Percentiles rank a stretch among this genome's conserved stretches.
Evolutionary conservation across 1,140 invertebrate genomes (phyloP).

Genomic region (Streblospio benedicti): DNA sequence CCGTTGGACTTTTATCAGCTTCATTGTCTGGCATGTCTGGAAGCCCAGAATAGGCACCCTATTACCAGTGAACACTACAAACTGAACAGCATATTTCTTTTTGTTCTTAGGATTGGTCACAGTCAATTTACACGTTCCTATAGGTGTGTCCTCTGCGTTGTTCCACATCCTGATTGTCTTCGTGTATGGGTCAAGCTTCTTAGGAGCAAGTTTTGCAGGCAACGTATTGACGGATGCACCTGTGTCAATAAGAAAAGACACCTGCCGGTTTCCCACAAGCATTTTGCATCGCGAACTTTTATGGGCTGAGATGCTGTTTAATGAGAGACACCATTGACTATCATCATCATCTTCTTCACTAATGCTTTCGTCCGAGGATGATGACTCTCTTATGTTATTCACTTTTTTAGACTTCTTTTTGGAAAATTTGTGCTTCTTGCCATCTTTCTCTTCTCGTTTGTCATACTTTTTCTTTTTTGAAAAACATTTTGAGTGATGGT

Average conservation of each 20-base stretch:
- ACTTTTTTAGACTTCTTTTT: neutral
- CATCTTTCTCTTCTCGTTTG: neutral
- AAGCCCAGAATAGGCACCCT: neutral
- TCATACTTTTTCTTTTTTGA: neutral
- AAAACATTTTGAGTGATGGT: slow-evolving; percentile 1
- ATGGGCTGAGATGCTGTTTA: neutral
- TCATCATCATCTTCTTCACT: no score
- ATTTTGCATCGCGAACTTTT: neutral
- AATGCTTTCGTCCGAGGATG: neutral
- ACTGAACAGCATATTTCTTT: neutral
- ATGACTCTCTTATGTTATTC: neutral
- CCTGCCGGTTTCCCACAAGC: neutral
- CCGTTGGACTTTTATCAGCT: neutral
- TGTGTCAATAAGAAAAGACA: slow-evolving; percentile 6
- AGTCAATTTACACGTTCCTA: no score
- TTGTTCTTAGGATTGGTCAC: neutral
- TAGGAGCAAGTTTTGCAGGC: neutral
- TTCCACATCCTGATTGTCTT: no score
- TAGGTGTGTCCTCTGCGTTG: no score
- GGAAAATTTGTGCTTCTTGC: neutral
- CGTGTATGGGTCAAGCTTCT: no score
- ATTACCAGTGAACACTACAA: slow-evolving; percentile 1
- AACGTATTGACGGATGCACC: slow-evolving; percentile 5
- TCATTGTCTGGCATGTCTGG: neutral
- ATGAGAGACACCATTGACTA: no score